A percentile compares a stretch with the other conserved stretches of the same genome.
Evolutionary conservation across 2,113 vertebrate genomes (phyloP).

Genomic region (Siphamia tubifer): DNA sequence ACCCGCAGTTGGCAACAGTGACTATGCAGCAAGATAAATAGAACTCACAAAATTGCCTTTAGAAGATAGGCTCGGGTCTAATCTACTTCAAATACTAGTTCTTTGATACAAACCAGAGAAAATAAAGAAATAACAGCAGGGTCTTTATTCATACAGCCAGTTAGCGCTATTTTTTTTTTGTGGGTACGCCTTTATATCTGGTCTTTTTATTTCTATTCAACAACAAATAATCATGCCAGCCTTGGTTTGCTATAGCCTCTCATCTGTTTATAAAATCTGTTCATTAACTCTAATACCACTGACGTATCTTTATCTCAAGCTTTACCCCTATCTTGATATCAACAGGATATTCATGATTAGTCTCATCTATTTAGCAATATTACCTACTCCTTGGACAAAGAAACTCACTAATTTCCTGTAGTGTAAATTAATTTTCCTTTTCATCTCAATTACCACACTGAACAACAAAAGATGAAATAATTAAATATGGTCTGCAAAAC

Average conservation of each 20-base stretch:
- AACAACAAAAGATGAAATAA: no score
- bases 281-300: not conserved
- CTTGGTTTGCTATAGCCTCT: not conserved
- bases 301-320: not conserved
- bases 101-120: not conserved
- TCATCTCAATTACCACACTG: not conserved
- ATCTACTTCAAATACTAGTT: no score
- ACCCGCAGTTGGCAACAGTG: not conserved
- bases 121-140: not conserved
- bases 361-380: not conserved
- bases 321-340: not conserved
- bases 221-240: no score
- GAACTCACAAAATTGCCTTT: not conserved
- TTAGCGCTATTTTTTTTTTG: not conserved
- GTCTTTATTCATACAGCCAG: not conserved
- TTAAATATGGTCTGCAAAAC: no score
- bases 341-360: not conserved
- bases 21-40: not conserved
- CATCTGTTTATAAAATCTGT: not conserved
- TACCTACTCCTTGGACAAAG: not conserved
- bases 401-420: not conserved
- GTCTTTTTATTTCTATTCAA: no score
- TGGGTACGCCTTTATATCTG: not conserved
- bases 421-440: not conserved
- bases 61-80: not conserved